Percentiles rank a stretch among this genome's conserved stretches.
Evolutionary conservation across 2,888 invertebrate genomes (phyloP).

Genomic region (Leptinotarsa peninsularis): DNA sequence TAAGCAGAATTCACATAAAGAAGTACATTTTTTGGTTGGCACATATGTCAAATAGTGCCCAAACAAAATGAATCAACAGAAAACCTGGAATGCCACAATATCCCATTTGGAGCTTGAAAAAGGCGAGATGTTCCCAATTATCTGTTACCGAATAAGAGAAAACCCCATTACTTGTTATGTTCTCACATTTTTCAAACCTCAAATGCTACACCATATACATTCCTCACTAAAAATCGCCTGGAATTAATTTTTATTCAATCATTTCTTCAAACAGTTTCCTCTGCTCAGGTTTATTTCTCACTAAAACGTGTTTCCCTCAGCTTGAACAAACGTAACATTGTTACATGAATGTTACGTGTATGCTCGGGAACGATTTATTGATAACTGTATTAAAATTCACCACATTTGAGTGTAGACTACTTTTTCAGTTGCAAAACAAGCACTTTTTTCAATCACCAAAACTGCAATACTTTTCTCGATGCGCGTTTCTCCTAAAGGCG

Average conservation of each 20-base stretch:
- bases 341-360: not conserved
- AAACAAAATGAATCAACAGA: not conserved
- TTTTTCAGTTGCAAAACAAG: too few species aligned
- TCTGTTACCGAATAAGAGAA: not conserved
- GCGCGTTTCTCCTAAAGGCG: too few species aligned
- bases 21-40: constrained; percentile 3
- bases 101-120: not conserved
- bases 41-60: constrained; percentile 7
- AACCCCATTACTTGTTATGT: not conserved
- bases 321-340: not conserved
- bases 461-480: too few species aligned
- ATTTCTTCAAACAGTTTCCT: not conserved
- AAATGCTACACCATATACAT: not conserved
- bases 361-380: not conserved
- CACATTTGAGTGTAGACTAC: too few species aligned
- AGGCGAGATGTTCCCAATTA: not conserved
- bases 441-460: too few species aligned
- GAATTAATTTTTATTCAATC: not conserved
- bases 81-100: not conserved
- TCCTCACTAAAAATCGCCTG: not conserved
- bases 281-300: too few species aligned
- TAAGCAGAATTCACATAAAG: constrained; percentile 4
- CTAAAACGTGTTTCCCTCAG: not conserved
- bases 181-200: constrained; percentile 1
- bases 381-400: too few species aligned